These are phyloP conservation scores for Lepidothrix coronata DNA, from an alignment of 2,113 vertebrate genomes.

Conservation along the genomic window DNA sequence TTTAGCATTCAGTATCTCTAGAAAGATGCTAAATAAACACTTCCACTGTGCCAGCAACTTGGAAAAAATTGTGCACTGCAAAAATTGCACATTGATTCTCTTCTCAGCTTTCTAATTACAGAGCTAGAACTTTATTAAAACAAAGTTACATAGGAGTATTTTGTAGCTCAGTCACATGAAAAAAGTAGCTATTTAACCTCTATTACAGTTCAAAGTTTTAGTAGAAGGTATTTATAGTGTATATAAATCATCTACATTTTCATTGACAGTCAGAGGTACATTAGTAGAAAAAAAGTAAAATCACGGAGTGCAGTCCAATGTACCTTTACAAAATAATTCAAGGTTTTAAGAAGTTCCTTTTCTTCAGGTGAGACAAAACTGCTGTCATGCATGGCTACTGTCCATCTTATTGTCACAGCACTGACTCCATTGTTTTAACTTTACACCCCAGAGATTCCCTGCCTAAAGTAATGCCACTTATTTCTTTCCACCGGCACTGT, in stretches of 20 bases:
- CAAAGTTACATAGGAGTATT: not conserved
- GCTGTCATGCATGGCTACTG: not conserved
- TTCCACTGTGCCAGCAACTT: not conserved
- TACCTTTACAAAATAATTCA: not conserved
- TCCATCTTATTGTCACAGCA: not conserved
- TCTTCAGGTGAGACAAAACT: not conserved
- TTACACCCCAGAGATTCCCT: not conserved
- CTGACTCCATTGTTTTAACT: not conserved
- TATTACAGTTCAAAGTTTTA: not conserved
- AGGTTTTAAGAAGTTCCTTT: not conserved
- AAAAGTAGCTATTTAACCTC: not conserved
- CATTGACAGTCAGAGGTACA: not conserved
- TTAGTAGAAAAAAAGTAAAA: not conserved
- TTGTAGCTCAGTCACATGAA: not conserved
- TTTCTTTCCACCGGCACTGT: not conserved
- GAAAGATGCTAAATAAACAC: not conserved
- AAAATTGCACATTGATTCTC: not conserved
- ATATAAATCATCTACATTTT: not conserved
- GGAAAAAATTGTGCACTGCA: not conserved
- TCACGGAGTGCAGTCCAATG: accelerated
- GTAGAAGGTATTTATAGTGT: not conserved
- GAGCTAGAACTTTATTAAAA: not conserved
- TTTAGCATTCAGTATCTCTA: not conserved
- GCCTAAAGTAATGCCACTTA: not conserved
- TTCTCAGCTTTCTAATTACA: not conserved